Evolutionary conservation across 2,113 vertebrate species (phyloP).

Genomic region (Alosa alosa): DNA sequence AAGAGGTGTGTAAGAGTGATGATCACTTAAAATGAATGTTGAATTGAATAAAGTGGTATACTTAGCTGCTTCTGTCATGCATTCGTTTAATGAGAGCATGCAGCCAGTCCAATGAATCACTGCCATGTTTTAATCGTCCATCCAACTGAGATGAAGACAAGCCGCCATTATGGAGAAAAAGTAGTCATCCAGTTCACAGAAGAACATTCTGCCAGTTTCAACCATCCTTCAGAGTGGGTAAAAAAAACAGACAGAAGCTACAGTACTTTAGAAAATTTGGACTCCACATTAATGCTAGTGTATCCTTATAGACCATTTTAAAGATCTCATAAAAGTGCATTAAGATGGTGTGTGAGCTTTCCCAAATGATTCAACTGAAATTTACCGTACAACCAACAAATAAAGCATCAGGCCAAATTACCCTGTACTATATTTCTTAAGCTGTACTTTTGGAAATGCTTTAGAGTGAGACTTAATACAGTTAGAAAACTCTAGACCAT

Average conservation of each 20-base stretch:
- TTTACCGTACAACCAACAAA: background rate
- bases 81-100: background rate
- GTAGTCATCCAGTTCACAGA: background rate
- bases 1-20: no score
- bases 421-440: background rate
- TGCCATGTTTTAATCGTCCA: background rate
- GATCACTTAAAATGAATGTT: background rate
- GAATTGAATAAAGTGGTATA: background rate
- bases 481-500: background rate
- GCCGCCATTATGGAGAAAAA: background rate
- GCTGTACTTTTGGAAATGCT: background rate
- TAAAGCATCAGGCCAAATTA: background rate
- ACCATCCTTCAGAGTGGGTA: background rate
- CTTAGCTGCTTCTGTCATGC: background rate
- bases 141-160: background rate
- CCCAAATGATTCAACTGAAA: background rate
- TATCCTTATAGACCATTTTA: background rate
- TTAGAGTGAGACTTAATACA: background rate
- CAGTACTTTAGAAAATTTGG: background rate
- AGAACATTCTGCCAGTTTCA: background rate
- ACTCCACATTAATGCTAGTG: background rate
- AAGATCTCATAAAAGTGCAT: conserved; percentile 2
- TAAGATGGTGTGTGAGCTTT: background rate
- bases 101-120: background rate
- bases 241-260: background rate